These are phyloP conservation scores for Pristionchus japonicus DNA, from an alignment of 2,888 invertebrate genomes.

Conservation along the genomic window DNA sequence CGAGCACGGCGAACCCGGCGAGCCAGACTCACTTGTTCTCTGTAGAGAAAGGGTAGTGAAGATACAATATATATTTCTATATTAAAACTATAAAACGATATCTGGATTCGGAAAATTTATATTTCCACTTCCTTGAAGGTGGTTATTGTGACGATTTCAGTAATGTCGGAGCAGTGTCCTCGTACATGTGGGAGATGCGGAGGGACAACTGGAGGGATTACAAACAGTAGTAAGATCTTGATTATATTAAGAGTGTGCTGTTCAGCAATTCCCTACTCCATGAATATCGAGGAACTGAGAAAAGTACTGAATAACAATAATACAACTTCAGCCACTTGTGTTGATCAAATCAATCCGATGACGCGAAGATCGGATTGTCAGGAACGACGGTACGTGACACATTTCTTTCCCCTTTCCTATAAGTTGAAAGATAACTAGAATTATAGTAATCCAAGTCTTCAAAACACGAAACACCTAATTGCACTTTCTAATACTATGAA, in stretches of 20 bases:
- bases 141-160: too few species aligned
- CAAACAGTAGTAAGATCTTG: neutral
- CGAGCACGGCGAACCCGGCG: neutral
- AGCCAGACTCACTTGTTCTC: neutral
- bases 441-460: too few species aligned
- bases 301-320: neutral
- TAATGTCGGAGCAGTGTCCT: constrained; percentile 13
- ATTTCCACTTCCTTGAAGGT: too few species aligned
- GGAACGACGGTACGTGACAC: neutral
- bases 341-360: neutral
- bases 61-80: too few species aligned
- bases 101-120: neutral
- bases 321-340: neutral
- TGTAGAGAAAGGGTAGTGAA: too few species aligned
- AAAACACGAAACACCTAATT: too few species aligned
- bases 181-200: constrained; percentile 3
- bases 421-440: too few species aligned
- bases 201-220: neutral
- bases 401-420: neutral
- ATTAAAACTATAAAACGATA: too few species aligned
- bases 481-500: too few species aligned
- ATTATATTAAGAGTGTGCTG: neutral
- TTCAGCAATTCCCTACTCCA: too few species aligned
- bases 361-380: neutral
- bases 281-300: too few species aligned